Evolutionary conservation across 1,140 invertebrate genomes (phyloP).

Genomic region (Bombus pascuorum): DNA sequence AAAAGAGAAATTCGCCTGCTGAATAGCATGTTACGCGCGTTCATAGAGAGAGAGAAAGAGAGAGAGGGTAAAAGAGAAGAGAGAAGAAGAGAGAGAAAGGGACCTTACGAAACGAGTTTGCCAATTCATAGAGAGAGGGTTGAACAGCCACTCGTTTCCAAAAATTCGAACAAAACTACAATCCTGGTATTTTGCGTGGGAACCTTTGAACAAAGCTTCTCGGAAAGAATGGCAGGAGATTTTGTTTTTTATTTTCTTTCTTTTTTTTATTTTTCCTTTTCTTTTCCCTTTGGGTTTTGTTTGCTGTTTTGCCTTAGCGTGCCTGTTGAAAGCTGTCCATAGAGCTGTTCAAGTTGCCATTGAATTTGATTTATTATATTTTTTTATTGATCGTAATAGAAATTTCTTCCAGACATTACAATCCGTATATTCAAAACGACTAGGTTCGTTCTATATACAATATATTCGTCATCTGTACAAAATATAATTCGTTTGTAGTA

Average conservation of each 20-base stretch:
- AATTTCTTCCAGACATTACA: not conserved
- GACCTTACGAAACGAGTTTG: constrained; percentile 41
- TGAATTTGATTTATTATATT: not conserved
- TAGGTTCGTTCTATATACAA: too few species aligned
- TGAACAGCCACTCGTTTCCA: constrained; percentile 24
- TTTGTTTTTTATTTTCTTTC: not conserved
- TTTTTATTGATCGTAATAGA: not conserved
- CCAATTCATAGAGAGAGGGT: constrained; percentile 21
- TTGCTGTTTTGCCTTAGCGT: not conserved
- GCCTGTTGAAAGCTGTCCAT: not conserved
- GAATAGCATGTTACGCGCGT: constrained; percentile 28
- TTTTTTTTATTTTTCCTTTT: not conserved
- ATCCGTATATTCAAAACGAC: not conserved
- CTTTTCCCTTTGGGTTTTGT: not conserved
- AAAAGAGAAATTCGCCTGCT: constrained; percentile 52
- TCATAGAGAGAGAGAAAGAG: too few species aligned
- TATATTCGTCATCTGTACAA: not conserved
- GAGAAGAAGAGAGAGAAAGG: not conserved
- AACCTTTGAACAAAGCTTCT: constrained; percentile 15
- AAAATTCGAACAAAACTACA: constrained; percentile 41
- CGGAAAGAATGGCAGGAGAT: not conserved
- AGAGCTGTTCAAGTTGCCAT: not conserved
- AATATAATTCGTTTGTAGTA: not conserved
- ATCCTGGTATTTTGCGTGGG: constrained; percentile 1
- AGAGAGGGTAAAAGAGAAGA: not conserved